Evolutionary conservation across 2,113 vertebrate species (phyloP).

Genomic region (Hirundichthys speculiger): DNA sequence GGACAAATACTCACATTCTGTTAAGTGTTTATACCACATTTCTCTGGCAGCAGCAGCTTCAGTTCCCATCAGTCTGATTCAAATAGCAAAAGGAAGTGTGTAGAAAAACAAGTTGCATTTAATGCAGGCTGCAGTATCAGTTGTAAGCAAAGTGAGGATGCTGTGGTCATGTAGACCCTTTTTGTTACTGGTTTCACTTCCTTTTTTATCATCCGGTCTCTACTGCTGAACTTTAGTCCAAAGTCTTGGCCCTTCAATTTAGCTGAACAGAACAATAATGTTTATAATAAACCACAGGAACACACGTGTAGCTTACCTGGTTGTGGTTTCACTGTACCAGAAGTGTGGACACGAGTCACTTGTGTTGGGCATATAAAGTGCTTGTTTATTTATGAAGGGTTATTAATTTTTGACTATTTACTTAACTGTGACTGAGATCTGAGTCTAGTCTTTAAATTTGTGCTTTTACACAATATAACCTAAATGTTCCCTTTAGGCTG

Average conservation of each 20-base stretch:
- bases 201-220: neutral
- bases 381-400: no score
- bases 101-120: neutral
- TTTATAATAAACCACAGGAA: no score
- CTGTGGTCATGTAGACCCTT: neutral
- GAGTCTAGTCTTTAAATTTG: no score
- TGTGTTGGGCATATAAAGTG: no score
- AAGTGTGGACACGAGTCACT: no score
- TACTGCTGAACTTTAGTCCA: neutral
- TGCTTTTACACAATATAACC: no score
- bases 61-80: neutral
- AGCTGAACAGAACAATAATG: no score
- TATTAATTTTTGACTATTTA: no score
- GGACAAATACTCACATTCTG: neutral
- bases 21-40: neutral
- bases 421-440: no score
- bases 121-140: neutral
- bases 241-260: neutral
- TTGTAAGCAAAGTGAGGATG: neutral
- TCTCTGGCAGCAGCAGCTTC: neutral
- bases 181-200: neutral
- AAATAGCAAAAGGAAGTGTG: neutral
- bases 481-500: no score
- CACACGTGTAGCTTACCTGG: no score
- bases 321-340: no score